A percentile compares a stretch with the other conserved stretches of the same genome.
These are phyloP conservation scores for Chionis minor DNA, from an alignment of 2,113 vertebrate species.

Conservation along the genomic window DNA sequence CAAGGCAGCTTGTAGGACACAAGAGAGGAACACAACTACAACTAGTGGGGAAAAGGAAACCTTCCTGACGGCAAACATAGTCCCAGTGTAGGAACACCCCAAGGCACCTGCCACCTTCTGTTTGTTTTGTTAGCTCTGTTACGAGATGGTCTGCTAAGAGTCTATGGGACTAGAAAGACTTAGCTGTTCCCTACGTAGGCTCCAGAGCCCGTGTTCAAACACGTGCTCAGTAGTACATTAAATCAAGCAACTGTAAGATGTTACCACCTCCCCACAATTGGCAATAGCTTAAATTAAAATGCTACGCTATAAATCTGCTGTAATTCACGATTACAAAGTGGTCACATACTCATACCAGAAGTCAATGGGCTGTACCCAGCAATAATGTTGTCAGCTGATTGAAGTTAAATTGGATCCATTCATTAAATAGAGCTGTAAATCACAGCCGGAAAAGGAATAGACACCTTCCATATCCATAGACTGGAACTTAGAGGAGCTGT, in stretches of 20 bases:
- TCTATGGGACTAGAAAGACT: not conserved
- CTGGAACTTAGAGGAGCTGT: not conserved
- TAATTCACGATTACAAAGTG: slow-evolving; percentile 10
- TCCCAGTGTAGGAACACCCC: not conserved
- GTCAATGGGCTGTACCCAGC: not conserved
- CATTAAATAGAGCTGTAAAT: slow-evolving; percentile 31
- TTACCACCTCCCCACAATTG: not conserved
- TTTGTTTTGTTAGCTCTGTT: not conserved
- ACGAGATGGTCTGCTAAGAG: not conserved
- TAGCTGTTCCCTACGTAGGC: not conserved
- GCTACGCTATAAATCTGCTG: not conserved
- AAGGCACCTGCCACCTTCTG: not conserved
- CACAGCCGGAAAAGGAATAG: slow-evolving; percentile 11
- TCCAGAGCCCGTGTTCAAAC: not conserved
- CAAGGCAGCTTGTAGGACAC: not conserved
- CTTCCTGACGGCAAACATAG: not conserved
- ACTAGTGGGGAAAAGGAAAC: not conserved
- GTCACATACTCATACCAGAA: slow-evolving; percentile 6
- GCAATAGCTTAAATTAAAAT: slow-evolving; percentile 33
- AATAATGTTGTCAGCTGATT: slow-evolving; percentile 41
- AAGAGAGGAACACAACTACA: not conserved
- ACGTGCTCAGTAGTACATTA: not conserved
- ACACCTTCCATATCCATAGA: not conserved
- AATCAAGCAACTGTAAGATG: not conserved
- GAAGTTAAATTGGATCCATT: slow-evolving; percentile 33